Conservation (phyloP, 2,888 invertebrate species). For the Mimumesa dahlbomi region DNA sequence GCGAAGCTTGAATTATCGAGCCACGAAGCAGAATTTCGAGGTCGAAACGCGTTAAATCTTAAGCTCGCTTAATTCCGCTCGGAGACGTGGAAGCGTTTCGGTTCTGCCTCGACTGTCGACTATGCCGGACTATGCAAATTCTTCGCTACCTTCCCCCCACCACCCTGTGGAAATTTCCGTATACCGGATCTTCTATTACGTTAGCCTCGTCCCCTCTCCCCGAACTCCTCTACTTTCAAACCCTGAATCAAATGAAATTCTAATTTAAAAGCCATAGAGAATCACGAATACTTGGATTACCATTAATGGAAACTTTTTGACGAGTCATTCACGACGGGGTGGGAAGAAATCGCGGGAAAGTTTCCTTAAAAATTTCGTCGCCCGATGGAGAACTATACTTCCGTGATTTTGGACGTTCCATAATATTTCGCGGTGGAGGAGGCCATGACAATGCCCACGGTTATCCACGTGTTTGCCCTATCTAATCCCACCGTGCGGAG, state of each 20-base stretch:
- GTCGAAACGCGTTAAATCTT: slow-evolving; percentile 61
- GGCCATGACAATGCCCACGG: too few relatives aligned
- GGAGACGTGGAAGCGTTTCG: slow-evolving; percentile 43
- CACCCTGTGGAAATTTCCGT: slow-evolving; percentile 23
- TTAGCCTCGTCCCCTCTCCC: background rate
- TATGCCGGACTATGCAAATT: slow-evolving; percentile 55
- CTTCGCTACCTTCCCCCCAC: too few relatives aligned
- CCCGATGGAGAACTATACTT: too few relatives aligned
- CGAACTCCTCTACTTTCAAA: too few relatives aligned
- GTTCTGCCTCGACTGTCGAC: slow-evolving; percentile 25
- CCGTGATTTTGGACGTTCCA: too few relatives aligned
- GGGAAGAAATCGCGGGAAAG: background rate
- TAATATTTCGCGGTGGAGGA: too few relatives aligned
- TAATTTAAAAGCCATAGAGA: slow-evolving; percentile 13
- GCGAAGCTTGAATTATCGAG: slow-evolving; percentile 56
- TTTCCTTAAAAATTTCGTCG: background rate
- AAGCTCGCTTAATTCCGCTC: slow-evolving; percentile 57
- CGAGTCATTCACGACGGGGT: background rate
- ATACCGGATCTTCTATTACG: background rate
- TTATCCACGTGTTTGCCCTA: too few relatives aligned
- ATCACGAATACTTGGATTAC: background rate
- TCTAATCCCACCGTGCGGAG: too few relatives aligned
- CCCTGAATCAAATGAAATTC: slow-evolving; percentile 26
- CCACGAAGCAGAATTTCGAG: slow-evolving; percentile 51
- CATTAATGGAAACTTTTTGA: background rate